Conservation (phyloP, 2,113 vertebrate species). For the Prochilodus magdalenae region DNA sequence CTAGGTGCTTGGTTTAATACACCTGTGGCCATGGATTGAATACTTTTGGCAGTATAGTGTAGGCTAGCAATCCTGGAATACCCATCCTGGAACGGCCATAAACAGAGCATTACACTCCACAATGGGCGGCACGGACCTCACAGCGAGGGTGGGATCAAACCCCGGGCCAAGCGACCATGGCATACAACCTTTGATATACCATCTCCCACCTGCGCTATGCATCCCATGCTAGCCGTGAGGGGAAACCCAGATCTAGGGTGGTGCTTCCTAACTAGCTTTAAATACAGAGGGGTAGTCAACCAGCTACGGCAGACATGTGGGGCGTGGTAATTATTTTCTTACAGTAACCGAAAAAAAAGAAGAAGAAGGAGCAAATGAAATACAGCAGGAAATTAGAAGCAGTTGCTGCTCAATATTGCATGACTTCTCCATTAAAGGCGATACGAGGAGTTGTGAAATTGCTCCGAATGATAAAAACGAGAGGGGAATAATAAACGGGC, state of each 20-base stretch:
- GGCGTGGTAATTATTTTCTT: slow-evolving; percentile 81
- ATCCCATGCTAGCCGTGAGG: background rate
- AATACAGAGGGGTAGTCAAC: slow-evolving; percentile 51
- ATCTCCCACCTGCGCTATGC: background rate
- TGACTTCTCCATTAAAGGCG: slow-evolving; percentile 85
- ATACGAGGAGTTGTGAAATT: slow-evolving; percentile 84
- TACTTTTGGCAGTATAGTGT: too few species aligned
- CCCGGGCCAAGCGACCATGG: background rate
- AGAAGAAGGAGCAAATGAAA: slow-evolving; percentile 80
- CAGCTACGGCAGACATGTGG: slow-evolving; percentile 78
- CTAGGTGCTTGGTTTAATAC: too few species aligned
- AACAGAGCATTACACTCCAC: too few species aligned
- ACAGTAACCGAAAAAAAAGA: slow-evolving; percentile 70
- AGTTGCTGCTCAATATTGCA: slow-evolving; percentile 87
- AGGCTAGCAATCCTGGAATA: too few species aligned
- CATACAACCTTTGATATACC: background rate
- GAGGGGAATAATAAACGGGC: slow-evolving; percentile 74
- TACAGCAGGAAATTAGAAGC: slow-evolving; percentile 84
- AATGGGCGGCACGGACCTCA: too few species aligned
- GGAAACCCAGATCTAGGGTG: background rate
- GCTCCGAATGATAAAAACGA: slow-evolving; percentile 82
- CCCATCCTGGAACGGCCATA: too few species aligned
- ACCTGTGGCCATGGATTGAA: too few species aligned
- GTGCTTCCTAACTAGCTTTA: slow-evolving; percentile 31
- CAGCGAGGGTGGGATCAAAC: background rate